Base-by-base conservation (phyloP, 35 echinoderm and acorn worm genomes). In the Apostichopus californicus region DNA sequence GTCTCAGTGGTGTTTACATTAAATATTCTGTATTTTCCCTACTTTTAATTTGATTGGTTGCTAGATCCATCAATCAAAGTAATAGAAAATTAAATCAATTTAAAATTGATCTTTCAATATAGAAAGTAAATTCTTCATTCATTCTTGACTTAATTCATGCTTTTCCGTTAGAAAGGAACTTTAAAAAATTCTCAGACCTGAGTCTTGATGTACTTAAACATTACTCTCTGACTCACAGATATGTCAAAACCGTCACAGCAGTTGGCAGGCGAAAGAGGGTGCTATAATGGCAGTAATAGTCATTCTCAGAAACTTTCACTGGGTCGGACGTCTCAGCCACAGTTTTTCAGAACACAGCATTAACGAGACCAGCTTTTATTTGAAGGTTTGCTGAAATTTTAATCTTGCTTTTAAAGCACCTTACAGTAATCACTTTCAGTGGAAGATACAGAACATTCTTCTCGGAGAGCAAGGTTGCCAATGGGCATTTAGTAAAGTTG, bases 211-310 rank as follows among this genome's bases (percentile, higher is more conserved):
- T 68, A 14, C 21, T 66, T 28, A 8, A n/a, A 64, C 64, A 61
- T 87, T 64, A 1, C 13, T 25, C 9, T 63, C 64, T 21, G 5
- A 5, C 8, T 87, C 57, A 20, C 87, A 98, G 97, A 98, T 98
- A 53, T 98, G 97, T 81, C 87, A 88, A 77, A 92, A 80, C 80
- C 81, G 68, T 53, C 90, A 93, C 6, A 98, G 93, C 91, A 94
- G 79, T 20, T 98, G 97, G 97, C 97, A 98, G 90, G 92, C 90
- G 34, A 90, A 95, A 93, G 97, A 98, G 89, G 97, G 97, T 13
- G 95, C 97, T 10, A 34, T 96, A 9, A 98, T 98, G 97, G 97
- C 94, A 10, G 95, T 98, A 15, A 98, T 90, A 68, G 78, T 91
- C 15, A 77, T 96, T 6, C 66, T 98, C 9, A 94, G 91, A 61